phyloP scores from a whole-genome alignment of 2,797 vertebrate species.

The Falco concolor region DNA sequence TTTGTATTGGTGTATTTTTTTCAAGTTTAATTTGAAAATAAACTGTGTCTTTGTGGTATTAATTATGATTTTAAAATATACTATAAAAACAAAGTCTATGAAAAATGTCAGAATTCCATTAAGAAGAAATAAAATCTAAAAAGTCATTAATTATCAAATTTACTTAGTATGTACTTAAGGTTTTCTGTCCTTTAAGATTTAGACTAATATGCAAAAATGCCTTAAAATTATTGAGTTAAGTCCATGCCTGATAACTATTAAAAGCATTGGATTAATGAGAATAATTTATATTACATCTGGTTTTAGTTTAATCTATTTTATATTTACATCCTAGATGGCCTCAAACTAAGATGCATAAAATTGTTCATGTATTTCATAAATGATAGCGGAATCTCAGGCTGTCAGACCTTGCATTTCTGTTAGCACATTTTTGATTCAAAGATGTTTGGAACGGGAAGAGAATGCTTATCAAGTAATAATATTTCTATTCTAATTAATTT shows the following conservation, averaged over 20 bases:
- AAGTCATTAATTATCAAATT: not conserved
- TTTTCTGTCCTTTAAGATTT: not conserved
- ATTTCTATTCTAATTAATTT: not conserved
- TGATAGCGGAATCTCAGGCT: not conserved
- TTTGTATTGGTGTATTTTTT: not conserved
- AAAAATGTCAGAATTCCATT: not conserved
- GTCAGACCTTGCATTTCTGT: not conserved
- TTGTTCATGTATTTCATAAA: not conserved
- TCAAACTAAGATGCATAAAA: constrained; percentile 12
- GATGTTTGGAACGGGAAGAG: not conserved
- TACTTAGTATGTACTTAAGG: not conserved
- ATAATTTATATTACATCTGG: not conserved
- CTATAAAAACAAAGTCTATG: not conserved
- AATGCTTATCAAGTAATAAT: not conserved
- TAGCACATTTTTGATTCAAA: not conserved
- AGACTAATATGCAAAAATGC: not conserved
- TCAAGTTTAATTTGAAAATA: not conserved
- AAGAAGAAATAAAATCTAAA: not conserved
- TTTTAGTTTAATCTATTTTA: constrained; percentile 29
- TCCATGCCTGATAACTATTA: not conserved
- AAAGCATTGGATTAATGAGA: not conserved
- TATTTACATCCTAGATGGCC: constrained; percentile 1
- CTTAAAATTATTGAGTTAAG: not conserved
- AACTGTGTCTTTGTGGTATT: not conserved
- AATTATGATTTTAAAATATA: not conserved